phyloP scores from a whole-genome alignment of 1,140 invertebrate species.

The Bombyx mandarina region DNA sequence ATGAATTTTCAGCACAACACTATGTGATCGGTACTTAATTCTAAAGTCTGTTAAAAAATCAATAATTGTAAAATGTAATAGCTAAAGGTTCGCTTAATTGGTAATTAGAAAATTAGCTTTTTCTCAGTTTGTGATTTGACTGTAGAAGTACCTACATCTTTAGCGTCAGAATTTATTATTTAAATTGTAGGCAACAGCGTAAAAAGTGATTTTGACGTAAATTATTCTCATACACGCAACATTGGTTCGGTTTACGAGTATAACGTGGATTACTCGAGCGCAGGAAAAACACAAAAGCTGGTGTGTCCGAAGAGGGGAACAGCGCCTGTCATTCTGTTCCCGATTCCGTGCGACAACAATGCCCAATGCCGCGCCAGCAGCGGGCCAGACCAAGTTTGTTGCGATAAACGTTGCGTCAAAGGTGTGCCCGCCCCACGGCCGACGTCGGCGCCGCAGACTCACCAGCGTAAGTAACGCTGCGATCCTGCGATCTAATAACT shows the following conservation, averaged over 20 bases:
- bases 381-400: constrained; percentile 70
- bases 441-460: constrained; percentile 64
- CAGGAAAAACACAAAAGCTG: constrained; percentile 57
- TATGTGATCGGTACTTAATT: too few species aligned
- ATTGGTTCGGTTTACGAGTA: constrained; percentile 16
- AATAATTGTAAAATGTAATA: too few species aligned
- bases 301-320: constrained; percentile 70
- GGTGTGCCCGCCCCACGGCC: constrained; percentile 71
- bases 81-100: too few species aligned
- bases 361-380: constrained; percentile 68
- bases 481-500: too few species aligned
- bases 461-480: constrained; percentile 67
- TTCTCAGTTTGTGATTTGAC: neutral
- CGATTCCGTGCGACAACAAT: constrained; percentile 71
- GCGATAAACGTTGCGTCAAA: constrained; percentile 72
- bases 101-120: too few species aligned
- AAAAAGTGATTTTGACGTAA: constrained; percentile 20
- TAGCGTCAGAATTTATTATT: neutral
- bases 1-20: too few species aligned
- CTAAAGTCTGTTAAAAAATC: too few species aligned
- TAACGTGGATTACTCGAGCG: constrained; percentile 27
- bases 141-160: neutral
- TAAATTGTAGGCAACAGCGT: constrained; percentile 24
- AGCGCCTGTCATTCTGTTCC: constrained; percentile 66
- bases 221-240: constrained; percentile 20